These are phyloP conservation scores for Epinephelus malabaricus DNA, from an alignment of 2,797 vertebrate genomes.

Conservation along the genomic window DNA sequence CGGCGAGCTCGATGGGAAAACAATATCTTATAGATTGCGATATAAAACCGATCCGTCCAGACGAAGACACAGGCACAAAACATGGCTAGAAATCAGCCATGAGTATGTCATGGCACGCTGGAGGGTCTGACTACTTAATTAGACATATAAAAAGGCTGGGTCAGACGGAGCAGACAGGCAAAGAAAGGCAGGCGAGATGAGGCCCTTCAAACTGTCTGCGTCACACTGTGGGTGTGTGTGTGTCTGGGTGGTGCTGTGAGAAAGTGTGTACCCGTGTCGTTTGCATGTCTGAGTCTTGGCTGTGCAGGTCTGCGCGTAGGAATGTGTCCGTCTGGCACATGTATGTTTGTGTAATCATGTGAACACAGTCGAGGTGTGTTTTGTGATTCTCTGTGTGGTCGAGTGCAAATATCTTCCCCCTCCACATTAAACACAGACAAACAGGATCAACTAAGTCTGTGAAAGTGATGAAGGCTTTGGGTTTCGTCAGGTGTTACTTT, in stretches of 20 bases:
- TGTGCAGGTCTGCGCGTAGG: conserved; percentile 50
- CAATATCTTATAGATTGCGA: conserved; percentile 75
- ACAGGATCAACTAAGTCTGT: conserved; percentile 7
- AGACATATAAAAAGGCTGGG: conserved; percentile 81
- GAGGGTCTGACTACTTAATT: conserved; percentile 87
- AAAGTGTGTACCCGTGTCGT: conserved; percentile 66
- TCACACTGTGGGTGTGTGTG: conserved; percentile 71
- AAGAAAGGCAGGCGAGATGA: conserved; percentile 84
- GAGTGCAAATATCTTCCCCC: background rate
- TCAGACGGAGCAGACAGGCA: conserved; percentile 83
- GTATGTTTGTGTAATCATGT: conserved; percentile 27
- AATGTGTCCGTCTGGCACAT: conserved; percentile 64
- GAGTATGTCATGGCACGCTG: conserved; percentile 81
- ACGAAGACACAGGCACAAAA: conserved; percentile 77
- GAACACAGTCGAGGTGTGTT: conserved; percentile 18
- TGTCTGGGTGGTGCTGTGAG: conserved; percentile 72
- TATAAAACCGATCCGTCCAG: conserved; percentile 75
- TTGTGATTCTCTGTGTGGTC: background rate
- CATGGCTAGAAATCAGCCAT: conserved; percentile 81
- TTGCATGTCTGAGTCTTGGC: conserved; percentile 76
- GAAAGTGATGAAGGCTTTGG: background rate
- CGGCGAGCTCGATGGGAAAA: conserved; percentile 66
- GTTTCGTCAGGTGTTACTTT: background rate
- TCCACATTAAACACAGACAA: background rate
- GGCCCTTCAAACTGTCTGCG: conserved; percentile 84